Evolutionary conservation across 2,113 vertebrate genomes (phyloP).

Genomic region (Onychostoma macrolepis): DNA sequence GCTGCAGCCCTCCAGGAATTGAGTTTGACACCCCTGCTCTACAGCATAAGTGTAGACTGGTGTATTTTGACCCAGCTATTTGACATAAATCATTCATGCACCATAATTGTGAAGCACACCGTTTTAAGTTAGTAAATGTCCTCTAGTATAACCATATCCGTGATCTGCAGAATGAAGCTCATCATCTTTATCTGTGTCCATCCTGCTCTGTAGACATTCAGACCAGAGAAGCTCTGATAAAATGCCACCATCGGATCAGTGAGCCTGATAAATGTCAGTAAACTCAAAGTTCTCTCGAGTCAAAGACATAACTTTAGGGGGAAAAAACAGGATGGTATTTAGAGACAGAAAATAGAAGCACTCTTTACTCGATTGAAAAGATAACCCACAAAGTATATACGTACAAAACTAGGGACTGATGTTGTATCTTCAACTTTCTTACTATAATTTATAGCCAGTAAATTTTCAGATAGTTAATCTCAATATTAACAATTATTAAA

Average conservation of each 20-base stretch:
- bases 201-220: conserved; percentile 18
- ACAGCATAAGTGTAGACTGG: neutral
- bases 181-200: neutral
- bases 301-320: conserved; percentile 1
- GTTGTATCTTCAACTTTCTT: neutral
- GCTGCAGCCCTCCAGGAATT: too few species aligned
- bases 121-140: neutral
- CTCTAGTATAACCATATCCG: neutral
- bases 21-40: too few species aligned
- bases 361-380: neutral
- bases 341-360: neutral
- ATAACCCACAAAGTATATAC: neutral
- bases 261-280: conserved; percentile 27
- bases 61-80: conserved; percentile 1
- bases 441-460: neutral
- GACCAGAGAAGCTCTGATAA: conserved; percentile 29
- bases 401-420: neutral
- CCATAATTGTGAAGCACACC: neutral
- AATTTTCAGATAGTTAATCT: neutral
- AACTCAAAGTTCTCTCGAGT: conserved; percentile 12
- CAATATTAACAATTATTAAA: neutral
- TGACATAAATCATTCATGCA: conserved; percentile 6
- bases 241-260: conserved; percentile 27
- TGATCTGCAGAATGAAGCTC: neutral
- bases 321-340: conserved; percentile 13